Percentiles rank a stretch among this genome's conserved stretches.
Evolutionary conservation across 2,113 vertebrate genomes (phyloP).

Genomic region (Mormoops blainvillei): DNA sequence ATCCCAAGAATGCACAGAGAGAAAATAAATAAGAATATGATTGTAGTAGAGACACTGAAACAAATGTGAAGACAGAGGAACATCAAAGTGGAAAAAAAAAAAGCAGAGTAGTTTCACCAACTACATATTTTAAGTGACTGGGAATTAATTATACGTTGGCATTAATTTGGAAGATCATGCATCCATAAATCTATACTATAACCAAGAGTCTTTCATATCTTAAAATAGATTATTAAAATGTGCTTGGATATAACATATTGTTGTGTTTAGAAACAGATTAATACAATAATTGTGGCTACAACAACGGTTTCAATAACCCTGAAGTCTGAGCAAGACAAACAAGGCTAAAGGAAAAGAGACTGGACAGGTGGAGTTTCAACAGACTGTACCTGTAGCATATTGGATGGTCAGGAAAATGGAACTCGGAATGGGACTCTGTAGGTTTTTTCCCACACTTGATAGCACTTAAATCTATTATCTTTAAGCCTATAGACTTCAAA

Average conservation of each 20-base stretch:
- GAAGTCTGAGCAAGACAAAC: background rate
- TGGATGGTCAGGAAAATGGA: background rate
- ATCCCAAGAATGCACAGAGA: constrained; percentile 61
- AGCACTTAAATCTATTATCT: background rate
- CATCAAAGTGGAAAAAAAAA: background rate
- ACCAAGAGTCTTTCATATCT: background rate
- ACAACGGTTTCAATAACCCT: background rate
- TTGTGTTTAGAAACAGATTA: background rate
- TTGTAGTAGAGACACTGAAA: constrained; percentile 29
- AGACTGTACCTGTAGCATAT: background rate
- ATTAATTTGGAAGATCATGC: background rate
- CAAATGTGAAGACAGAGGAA: background rate
- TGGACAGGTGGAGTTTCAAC: background rate
- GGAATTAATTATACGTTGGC: constrained; percentile 26
- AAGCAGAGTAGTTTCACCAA: constrained; percentile 15
- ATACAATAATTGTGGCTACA: background rate
- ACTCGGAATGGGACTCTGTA: background rate
- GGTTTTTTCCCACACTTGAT: background rate
- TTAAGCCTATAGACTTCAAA: background rate
- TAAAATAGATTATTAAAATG: constrained; percentile 14
- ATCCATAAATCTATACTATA: background rate
- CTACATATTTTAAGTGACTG: constrained; percentile 32
- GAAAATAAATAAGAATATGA: constrained; percentile 57
- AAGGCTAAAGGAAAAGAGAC: background rate
- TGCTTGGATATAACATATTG: background rate